Evolutionary conservation across 2,888 invertebrate species (phyloP), one percentile per base, ranked within the genome.

Genomic region (Prenolepis imparis): DNA sequence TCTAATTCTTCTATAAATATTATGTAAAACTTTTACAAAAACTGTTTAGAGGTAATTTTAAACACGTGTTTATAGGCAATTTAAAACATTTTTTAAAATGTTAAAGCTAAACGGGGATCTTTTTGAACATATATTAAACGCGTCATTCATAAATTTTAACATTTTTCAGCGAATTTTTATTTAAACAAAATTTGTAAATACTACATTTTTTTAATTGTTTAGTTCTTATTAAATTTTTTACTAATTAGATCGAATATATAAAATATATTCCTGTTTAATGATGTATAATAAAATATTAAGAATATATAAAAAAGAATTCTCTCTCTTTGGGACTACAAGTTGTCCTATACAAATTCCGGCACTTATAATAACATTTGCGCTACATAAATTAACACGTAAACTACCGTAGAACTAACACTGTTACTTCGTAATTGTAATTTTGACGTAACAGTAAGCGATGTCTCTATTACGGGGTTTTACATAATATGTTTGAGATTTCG

Each of bases 141-240:
- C 1, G 21, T 57, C 4, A 21, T 21, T 57, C 12, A 55, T 55
- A 55, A 9, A 55, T 48, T 18, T 48, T 6, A n/a, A 6, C 15
- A 0, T 41, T 44, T 66, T 41, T 66, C 24, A 24, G 12, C 18
- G 1, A 4, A 24, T 11, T 66, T 39, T 44, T 24, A 15, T 8
- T 24, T 8, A 9, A 41, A 3, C 5, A 52, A 52, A 24, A 64
- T 15, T 66, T 66, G 9, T 15, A 15, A 2, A 21, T 4, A 4
- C 24, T 12, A 55, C 9, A 21, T 9, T 18, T 44, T 44, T 44
- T 24, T 0, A 41, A 66, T 48, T 68, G 21, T 6, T 9, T 52
- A 68, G 11, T 48, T 68, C n/a, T 28, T 28, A n/a, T 6, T 68
- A 67, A 11, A 52, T 32, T n/a, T 68, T 68, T 68, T 52, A 57